These are phyloP conservation scores for Pedetes capensis DNA, from an alignment of 2,113 vertebrate genomes.

Conservation along the genomic window DNA sequence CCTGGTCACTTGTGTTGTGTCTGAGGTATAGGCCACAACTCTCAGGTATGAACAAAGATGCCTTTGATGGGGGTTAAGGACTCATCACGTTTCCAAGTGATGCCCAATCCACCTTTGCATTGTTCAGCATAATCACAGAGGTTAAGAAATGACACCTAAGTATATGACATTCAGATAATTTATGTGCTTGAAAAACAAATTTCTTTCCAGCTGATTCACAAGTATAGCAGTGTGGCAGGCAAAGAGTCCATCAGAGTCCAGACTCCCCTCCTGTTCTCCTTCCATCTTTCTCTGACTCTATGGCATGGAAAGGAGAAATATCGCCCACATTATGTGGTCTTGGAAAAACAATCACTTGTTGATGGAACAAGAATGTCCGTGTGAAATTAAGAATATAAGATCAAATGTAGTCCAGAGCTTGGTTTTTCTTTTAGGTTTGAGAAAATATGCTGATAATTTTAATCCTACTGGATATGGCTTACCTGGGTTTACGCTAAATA, in stretches of 20 bases:
- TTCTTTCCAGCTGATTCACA: not conserved
- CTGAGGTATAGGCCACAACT: too few relatives aligned
- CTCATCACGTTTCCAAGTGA: not conserved
- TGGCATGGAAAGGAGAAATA: not conserved
- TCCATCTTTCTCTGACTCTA: not conserved
- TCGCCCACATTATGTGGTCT: not conserved
- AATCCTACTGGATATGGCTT: constrained; percentile 49
- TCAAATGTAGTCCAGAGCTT: not conserved
- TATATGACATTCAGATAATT: not conserved
- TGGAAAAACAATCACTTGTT: not conserved
- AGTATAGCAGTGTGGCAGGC: not conserved
- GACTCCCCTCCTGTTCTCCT: not conserved
- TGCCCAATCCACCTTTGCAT: not conserved
- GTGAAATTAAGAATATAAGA: constrained; percentile 22
- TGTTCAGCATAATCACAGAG: not conserved
- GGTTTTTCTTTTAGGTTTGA: constrained; percentile 30
- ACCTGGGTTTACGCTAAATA: constrained; percentile 53
- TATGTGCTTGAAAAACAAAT: not conserved
- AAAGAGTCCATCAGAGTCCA: not conserved
- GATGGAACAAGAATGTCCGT: not conserved
- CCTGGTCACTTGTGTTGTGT: not conserved
- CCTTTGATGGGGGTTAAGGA: not conserved
- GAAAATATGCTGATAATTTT: constrained; percentile 48
- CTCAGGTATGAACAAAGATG: not conserved
- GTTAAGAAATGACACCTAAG: not conserved